Evolutionary conservation across 2,113 vertebrate species (phyloP).

Genomic region (Carollia perspicillata): DNA sequence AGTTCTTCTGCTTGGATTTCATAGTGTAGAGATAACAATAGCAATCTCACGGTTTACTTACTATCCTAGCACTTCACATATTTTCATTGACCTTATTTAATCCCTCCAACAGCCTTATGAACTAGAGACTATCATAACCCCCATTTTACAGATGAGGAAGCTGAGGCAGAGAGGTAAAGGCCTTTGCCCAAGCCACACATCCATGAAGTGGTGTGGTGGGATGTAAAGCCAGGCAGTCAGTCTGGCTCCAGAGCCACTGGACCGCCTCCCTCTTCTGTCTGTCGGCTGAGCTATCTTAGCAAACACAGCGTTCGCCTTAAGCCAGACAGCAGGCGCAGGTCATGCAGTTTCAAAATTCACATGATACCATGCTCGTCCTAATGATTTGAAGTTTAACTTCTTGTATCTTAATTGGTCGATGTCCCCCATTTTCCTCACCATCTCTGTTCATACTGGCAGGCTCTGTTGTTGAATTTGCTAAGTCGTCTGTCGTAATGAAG

Average conservation of each 20-base stretch:
- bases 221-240: background rate
- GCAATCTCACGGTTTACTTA: background rate
- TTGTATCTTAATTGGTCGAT: background rate
- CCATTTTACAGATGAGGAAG: slow-evolving; percentile 11
- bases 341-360: background rate
- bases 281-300: background rate
- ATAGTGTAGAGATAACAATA: background rate
- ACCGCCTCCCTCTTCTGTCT: no score
- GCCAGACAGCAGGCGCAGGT: background rate
- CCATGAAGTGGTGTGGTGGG: background rate
- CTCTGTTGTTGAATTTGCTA: background rate
- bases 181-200: background rate
- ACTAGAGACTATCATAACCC: background rate
- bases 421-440: background rate
- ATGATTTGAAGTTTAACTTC: background rate
- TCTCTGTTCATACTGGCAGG: background rate
- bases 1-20: background rate
- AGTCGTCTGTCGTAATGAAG: background rate
- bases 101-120: background rate
- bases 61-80: background rate
- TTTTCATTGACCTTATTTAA: background rate
- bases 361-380: background rate
- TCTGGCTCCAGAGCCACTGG: background rate
- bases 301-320: background rate
- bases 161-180: background rate